Conservation (phyloP, 2,888 invertebrate genomes). For the Augiades crinisus region DNA sequence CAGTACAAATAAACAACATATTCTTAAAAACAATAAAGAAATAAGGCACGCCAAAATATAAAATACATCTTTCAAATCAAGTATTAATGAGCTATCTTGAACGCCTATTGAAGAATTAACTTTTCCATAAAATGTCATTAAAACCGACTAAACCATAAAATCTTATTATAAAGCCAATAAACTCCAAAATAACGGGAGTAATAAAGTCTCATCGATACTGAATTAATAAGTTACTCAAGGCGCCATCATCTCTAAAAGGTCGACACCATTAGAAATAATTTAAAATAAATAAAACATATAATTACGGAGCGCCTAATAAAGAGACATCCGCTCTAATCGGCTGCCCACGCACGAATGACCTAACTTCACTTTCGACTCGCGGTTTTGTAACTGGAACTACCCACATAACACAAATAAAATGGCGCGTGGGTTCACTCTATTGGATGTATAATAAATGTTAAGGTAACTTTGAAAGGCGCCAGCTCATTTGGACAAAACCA, state of each 20-base stretch:
- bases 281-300: constrained; percentile 19
- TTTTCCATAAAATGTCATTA: no score
- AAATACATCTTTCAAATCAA: no score
- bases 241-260: background rate
- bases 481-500: background rate
- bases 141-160: no score
- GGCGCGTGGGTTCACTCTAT: constrained; percentile 33
- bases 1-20: no score
- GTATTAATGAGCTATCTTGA: no score
- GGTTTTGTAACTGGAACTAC: constrained; percentile 35
- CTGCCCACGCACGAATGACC: constrained; percentile 48
- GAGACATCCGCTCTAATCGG: constrained; percentile 36
- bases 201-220: no score
- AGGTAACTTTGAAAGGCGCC: background rate
- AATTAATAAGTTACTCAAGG: background rate
- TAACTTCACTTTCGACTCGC: constrained; percentile 34
- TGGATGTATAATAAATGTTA: constrained; percentile 16
- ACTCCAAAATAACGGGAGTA: no score
- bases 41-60: no score
- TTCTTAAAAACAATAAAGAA: no score
- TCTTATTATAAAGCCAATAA: no score
- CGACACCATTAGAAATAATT: constrained; percentile 1
- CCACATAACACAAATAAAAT: constrained; percentile 35
- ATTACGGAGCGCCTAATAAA: constrained; percentile 32
- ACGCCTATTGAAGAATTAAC: no score